Conservation (phyloP, 2,888 invertebrate species). For the Gnatocerus cornutus region DNA sequence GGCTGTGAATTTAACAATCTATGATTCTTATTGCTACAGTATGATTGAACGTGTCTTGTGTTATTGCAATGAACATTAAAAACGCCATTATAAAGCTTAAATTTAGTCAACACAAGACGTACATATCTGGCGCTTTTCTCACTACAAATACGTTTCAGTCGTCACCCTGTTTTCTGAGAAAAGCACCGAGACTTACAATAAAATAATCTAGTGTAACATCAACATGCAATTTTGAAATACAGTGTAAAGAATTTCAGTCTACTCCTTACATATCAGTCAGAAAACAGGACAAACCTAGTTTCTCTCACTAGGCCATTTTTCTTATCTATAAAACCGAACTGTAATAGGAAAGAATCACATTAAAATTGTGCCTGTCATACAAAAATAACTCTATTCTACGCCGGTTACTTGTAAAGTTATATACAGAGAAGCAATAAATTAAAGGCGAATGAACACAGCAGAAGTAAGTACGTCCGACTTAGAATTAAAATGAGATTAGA, state of each 20-base stretch:
- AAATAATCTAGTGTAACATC: constrained; percentile 11
- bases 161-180: background rate
- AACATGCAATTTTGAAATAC: constrained; percentile 45
- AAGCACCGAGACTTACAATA: no score
- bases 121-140: background rate
- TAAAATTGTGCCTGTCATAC: constrained; percentile 33
- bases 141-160: background rate
- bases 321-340: constrained; percentile 14
- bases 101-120: constrained; percentile 6
- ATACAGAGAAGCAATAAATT: constrained; percentile 42
- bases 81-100: background rate
- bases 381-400: constrained; percentile 32
- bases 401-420: constrained; percentile 28
- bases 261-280: constrained; percentile 51
- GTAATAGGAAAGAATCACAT: constrained; percentile 20
- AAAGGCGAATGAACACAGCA: constrained; percentile 40
- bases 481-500: constrained; percentile 31
- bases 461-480: constrained; percentile 21
- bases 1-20: constrained; percentile 52
- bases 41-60: constrained; percentile 26
- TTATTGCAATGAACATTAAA: constrained; percentile 20
- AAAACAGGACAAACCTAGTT: constrained; percentile 46
- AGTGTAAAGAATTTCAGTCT: constrained; percentile 49
- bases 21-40: constrained; percentile 42
- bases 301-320: constrained; percentile 21